Evolutionary conservation across 1,140 invertebrate genomes (phyloP).

Genomic region (Drosophila nigromelanica): DNA sequence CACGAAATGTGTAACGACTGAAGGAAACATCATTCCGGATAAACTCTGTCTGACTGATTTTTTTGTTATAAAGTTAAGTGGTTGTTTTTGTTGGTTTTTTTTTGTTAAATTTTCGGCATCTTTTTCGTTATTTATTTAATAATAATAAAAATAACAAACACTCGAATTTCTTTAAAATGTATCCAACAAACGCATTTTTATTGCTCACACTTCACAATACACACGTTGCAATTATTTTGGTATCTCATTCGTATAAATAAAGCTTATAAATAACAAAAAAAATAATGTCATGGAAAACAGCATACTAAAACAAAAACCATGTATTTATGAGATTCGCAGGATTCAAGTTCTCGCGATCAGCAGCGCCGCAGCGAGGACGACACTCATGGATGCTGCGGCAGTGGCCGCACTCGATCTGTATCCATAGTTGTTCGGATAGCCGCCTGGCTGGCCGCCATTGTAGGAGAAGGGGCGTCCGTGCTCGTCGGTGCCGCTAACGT

Average conservation of each 20-base stretch:
- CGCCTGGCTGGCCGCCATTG: conserved; percentile 54
- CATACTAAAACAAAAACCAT: not conserved
- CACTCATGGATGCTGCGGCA: not conserved
- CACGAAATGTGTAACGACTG: not conserved
- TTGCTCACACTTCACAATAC: conserved; percentile 41
- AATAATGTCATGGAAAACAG: conserved; percentile 26
- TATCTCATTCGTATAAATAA: conserved; percentile 64
- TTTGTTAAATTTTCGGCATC: no score
- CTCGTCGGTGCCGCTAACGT: conserved; percentile 68
- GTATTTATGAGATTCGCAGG: not conserved
- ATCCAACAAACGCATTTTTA: conserved; percentile 41
- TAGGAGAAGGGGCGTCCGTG: conserved; percentile 66
- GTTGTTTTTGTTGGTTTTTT: no score
- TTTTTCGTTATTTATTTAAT: no score
- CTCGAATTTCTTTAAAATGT: not conserved
- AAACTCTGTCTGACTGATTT: no score
- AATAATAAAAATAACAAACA: no score
- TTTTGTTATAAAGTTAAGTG: no score
- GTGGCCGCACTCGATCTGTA: conserved; percentile 24
- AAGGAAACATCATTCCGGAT: no score
- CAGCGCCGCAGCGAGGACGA: conserved; percentile 25
- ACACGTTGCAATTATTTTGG: conserved; percentile 35
- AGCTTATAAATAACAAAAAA: conserved; percentile 50
- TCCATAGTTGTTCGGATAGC: conserved; percentile 54
- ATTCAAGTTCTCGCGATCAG: conserved; percentile 35